Percentiles rank a stretch among this genome's conserved stretches.
phyloP scores from a whole-genome alignment of 2,797 vertebrate species.

The Halcyon smyrnensis region DNA sequence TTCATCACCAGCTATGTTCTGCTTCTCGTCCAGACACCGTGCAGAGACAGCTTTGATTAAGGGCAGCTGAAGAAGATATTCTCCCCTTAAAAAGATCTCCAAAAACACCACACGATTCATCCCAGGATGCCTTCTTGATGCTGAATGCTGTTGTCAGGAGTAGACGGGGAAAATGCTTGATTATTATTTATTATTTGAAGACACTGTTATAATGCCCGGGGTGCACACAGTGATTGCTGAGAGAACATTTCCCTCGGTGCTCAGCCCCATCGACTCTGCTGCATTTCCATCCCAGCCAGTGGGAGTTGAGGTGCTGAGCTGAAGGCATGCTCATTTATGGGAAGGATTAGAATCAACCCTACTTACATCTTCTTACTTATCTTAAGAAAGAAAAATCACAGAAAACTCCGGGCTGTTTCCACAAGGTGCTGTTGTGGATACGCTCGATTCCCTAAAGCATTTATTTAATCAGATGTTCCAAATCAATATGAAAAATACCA shows the following conservation, averaged over 20 bases:
- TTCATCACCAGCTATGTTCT: accelerated
- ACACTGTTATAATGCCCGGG: background rate
- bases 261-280: background rate
- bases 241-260: background rate
- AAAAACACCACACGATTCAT: background rate
- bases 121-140: background rate
- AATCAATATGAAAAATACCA: background rate
- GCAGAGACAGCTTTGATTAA: background rate
- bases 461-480: background rate
- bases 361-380: background rate
- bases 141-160: background rate
- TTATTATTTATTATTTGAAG: background rate
- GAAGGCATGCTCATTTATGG: background rate
- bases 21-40: background rate
- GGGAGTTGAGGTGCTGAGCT: background rate
- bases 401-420: background rate
- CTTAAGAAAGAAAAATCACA: background rate
- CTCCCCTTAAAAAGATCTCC: background rate
- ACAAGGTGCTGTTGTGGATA: background rate
- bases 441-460: background rate
- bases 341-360: background rate
- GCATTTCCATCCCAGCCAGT: background rate
- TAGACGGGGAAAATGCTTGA: background rate
- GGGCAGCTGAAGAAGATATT: background rate
- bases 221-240: background rate